phyloP scores from a whole-genome alignment of 1,140 invertebrate genomes.

The Vanessa atalanta region DNA sequence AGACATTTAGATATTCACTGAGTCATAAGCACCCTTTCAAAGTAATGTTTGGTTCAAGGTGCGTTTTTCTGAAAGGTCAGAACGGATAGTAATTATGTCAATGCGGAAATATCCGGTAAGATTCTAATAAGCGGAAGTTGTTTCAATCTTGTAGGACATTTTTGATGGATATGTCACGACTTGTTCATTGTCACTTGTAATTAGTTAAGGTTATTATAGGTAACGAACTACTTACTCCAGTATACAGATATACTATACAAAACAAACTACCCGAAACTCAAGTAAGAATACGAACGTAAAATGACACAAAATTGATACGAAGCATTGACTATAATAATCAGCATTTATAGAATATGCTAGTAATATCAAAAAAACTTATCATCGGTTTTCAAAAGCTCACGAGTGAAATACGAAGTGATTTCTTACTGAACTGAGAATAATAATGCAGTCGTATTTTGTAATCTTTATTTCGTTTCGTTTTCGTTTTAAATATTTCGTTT shows the following conservation, averaged over 20 bases:
- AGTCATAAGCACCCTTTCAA: conserved; percentile 32
- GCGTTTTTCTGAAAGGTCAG: conserved; percentile 19
- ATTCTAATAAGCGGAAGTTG: conserved; percentile 33
- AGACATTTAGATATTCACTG: conserved; percentile 23
- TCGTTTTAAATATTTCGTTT: no score
- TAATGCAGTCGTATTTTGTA: no score
- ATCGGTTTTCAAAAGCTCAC: no score
- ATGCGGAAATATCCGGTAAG: conserved; percentile 28
- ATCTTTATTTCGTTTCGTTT: no score
- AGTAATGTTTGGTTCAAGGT: conserved; percentile 20
- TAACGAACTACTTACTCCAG: not conserved
- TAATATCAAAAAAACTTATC: no score
- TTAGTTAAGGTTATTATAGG: not conserved
- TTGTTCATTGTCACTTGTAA: conserved; percentile 14
- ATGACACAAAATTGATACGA: no score
- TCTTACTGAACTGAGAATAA: no score
- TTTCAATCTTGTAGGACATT: conserved; percentile 17
- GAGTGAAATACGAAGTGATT: no score
- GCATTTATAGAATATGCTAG: no score
- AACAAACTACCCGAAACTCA: not conserved
- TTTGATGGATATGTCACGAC: conserved; percentile 33
- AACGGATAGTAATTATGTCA: conserved; percentile 25
- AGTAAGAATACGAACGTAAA: no score
- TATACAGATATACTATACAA: not conserved
- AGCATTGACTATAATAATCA: no score